These are phyloP conservation scores for Micropoecilia bifurca DNA, from an alignment of 2,797 vertebrate genomes.

Conservation along the genomic window DNA sequence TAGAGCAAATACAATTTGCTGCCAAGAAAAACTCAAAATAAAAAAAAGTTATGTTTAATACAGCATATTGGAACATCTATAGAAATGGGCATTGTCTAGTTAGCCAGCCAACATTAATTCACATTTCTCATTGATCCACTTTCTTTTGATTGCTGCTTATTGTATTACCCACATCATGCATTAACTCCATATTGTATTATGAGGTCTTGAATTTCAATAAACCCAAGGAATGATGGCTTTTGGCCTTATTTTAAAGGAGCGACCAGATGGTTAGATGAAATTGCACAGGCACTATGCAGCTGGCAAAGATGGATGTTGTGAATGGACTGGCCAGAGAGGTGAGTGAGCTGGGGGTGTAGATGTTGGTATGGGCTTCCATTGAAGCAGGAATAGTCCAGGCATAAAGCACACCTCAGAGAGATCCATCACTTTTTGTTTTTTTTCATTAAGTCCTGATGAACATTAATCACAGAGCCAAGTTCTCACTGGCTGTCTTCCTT, in stretches of 20 bases:
- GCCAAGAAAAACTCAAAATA: slow-evolving; percentile 45
- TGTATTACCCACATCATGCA: slow-evolving; percentile 27
- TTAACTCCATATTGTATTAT: slow-evolving; percentile 15
- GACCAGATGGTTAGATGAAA: slow-evolving; percentile 71
- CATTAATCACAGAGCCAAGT: slow-evolving; percentile 68
- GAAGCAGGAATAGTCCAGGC: slow-evolving; percentile 42
- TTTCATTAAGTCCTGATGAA: slow-evolving; percentile 68
- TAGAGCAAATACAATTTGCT: slow-evolving; percentile 38
- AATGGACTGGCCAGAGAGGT: slow-evolving; percentile 18
- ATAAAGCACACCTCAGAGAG: slow-evolving; percentile 66
- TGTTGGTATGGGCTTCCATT: slow-evolving; percentile 4
- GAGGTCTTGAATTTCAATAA: slow-evolving; percentile 42
- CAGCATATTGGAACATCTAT: slow-evolving; percentile 54
- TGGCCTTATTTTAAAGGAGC: slow-evolving; percentile 51
- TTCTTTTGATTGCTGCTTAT: slow-evolving; percentile 38
- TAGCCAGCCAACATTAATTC: slow-evolving; percentile 39
- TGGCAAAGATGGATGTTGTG: slow-evolving; percentile 56
- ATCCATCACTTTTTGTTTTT: slow-evolving; percentile 72
- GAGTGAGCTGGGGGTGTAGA: background rate
- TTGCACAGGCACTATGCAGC: slow-evolving; percentile 64
- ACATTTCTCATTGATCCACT: slow-evolving; percentile 52
- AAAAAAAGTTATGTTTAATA: slow-evolving; percentile 63
- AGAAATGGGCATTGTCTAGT: slow-evolving; percentile 18
- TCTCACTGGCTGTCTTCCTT: slow-evolving; percentile 52
- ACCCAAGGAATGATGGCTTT: slow-evolving; percentile 27